phyloP scores from a whole-genome alignment of 1,140 invertebrate genomes.

The Atopsyche davidsoni region DNA sequence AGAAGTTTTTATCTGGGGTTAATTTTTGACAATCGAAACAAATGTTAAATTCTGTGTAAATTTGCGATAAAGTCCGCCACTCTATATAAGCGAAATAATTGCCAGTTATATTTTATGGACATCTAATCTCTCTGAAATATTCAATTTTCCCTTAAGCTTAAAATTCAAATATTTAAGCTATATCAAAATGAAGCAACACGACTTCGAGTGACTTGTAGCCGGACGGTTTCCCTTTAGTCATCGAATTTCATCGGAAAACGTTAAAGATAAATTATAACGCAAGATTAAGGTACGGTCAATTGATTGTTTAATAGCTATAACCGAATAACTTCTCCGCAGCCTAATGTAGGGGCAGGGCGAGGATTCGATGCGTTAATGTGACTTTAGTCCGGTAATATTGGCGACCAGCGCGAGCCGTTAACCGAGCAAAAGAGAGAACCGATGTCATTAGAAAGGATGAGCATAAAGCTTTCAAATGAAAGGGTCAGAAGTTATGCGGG shows the following conservation, averaged over 20 bases:
- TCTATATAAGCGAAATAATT: neutral
- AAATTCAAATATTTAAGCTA: too few relatives aligned
- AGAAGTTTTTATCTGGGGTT: too few relatives aligned
- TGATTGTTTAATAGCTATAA: slow-evolving; percentile 25
- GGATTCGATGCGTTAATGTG: slow-evolving; percentile 23
- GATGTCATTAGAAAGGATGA: slow-evolving; percentile 23
- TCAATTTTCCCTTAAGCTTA: too few relatives aligned
- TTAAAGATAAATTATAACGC: slow-evolving; percentile 20
- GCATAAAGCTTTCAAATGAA: slow-evolving; percentile 17
- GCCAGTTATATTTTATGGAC: neutral
- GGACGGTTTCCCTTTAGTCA: slow-evolving; percentile 11
- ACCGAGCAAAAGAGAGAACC: slow-evolving; percentile 3
- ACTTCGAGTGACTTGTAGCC: neutral
- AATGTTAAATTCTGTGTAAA: too few relatives aligned
- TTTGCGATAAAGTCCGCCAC: too few relatives aligned
- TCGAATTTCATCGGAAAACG: slow-evolving; percentile 13
- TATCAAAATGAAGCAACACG: neutral
- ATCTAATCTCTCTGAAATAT: too few relatives aligned
- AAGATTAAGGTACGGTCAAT: slow-evolving; percentile 23
- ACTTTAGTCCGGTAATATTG: slow-evolving; percentile 29
- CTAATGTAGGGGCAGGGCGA: neutral
- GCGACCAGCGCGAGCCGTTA: slow-evolving; percentile 19
- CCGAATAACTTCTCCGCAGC: slow-evolving; percentile 13
- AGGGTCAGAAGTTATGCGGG: slow-evolving; percentile 24
- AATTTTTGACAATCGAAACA: too few relatives aligned